Conservation (phyloP, 2,888 invertebrate genomes). For the Nudaria mundana region DNA sequence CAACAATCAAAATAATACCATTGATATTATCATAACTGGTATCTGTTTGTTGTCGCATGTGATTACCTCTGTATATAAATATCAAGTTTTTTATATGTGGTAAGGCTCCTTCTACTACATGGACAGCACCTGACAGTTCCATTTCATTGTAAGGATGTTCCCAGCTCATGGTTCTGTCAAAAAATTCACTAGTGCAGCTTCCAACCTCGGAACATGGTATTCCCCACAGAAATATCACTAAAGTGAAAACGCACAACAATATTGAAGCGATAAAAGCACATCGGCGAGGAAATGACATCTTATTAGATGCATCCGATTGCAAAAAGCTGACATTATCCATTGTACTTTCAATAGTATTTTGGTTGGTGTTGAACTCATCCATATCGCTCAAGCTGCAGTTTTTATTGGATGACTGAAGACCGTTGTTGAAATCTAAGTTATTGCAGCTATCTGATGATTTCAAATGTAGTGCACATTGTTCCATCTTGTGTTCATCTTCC, state of each 20-base stretch:
- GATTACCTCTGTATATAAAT: constrained; percentile 86
- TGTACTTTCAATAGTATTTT: constrained; percentile 70
- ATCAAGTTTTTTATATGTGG: constrained; percentile 86
- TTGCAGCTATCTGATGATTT: constrained; percentile 63
- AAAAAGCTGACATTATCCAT: constrained; percentile 75
- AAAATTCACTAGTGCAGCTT: constrained; percentile 82
- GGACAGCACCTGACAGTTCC: constrained; percentile 86
- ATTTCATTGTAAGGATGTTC: constrained; percentile 85
- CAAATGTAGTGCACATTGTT: constrained; percentile 61
- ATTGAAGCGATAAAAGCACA: constrained; percentile 87
- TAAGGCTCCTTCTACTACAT: constrained; percentile 84
- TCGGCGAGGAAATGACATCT: constrained; percentile 85
- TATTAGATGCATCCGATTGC: constrained; percentile 70
- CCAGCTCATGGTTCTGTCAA: constrained; percentile 84
- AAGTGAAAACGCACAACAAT: constrained; percentile 85
- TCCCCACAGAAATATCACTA: constrained; percentile 88
- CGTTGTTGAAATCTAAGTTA: constrained; percentile 71
- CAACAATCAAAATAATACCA: constrained; percentile 86
- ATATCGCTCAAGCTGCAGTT: constrained; percentile 72
- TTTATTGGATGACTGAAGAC: constrained; percentile 66
- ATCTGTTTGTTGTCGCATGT: constrained; percentile 77
- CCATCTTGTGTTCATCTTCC: constrained; percentile 83
- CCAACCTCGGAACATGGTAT: constrained; percentile 87
- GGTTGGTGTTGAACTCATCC: constrained; percentile 72
- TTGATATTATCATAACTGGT: constrained; percentile 75